These are phyloP conservation scores for Columba janthina DNA, from an alignment of 2,113 vertebrate species.

Conservation along the genomic window DNA sequence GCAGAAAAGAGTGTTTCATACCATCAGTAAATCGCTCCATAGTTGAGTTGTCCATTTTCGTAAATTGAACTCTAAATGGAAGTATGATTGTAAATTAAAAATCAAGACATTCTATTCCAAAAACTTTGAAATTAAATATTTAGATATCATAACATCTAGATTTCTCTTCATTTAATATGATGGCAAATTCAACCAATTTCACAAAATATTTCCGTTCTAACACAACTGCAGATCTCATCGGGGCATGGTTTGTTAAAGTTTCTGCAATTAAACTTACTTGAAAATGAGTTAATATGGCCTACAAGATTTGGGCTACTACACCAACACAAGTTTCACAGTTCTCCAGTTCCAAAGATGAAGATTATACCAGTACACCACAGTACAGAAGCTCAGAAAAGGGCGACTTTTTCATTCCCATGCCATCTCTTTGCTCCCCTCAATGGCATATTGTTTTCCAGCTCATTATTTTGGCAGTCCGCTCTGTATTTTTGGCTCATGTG, in stretches of 20 bases:
- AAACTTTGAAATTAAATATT: neutral
- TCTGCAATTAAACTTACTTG: neutral
- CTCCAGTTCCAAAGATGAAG: neutral
- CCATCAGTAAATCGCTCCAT: neutral
- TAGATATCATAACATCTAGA: neutral
- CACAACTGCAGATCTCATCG: neutral
- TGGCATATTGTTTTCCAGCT: neutral
- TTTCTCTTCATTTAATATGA: neutral
- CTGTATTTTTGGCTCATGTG: neutral
- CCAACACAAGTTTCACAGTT: neutral
- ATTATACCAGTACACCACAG: no score
- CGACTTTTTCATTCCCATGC: neutral
- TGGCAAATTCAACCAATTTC: neutral
- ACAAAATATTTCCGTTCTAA: neutral
- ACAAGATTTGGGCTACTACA: neutral
- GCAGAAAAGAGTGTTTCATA: neutral
- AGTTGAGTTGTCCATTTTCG: neutral
- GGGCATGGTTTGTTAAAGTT: neutral
- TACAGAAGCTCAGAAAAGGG: neutral
- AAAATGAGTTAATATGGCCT: neutral
- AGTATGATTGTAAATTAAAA: neutral
- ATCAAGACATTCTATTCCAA: neutral
- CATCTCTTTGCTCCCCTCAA: neutral
- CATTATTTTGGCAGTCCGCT: neutral
- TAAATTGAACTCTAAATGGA: neutral